Evolutionary conservation across 2,113 vertebrate genomes (phyloP), one percentile per base, ranked within the genome.

Genomic region (Ctenodactylus gundi): DNA sequence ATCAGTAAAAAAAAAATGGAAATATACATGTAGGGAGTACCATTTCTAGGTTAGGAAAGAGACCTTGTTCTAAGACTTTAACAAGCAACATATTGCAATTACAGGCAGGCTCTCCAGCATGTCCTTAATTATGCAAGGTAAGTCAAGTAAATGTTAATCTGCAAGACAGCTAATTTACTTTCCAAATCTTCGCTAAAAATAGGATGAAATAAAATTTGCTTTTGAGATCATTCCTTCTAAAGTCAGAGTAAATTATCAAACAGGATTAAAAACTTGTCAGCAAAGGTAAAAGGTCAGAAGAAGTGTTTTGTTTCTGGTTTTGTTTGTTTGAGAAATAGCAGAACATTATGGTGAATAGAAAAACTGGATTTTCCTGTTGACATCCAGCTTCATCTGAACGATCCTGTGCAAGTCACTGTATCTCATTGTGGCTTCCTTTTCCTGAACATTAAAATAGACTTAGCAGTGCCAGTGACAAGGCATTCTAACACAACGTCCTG

Each of bases 111-210:
- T 83, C 87, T 97, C 96, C 85, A 98, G 90, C 72, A 0, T 57
- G 80, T 94, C 94, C 96, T 97, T 97, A 97, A 94, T 96, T 97
- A 95, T 86, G 51, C 94, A 96, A 97, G 96, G 88, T 97, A 97
- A 97, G 91, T 88, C 94, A 97, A 97, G 95, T 97, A 97, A 96
- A 97, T 90, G 93, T 96, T 98, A 95, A 97, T 98, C 96, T 96
- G 86, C 86, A 93, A 84, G 80, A 53, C 94, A 96, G 73, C 96
- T 97, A 95, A 98, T 98, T 98, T 97, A 97, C 85, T 93, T 96
- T 93, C 94, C 92, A 82, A 97, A 98, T 97, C 88, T 94, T 82
- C 95, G 98, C 95, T 97, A 97, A 98, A 98, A 96, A 96, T 94
- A 96, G 81, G 83, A 85, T 90, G 77, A 98, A 96, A 96, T 78